Base-by-base conservation (phyloP, 1,140 invertebrate species). In the Homalodisca vitripennis region DNA sequence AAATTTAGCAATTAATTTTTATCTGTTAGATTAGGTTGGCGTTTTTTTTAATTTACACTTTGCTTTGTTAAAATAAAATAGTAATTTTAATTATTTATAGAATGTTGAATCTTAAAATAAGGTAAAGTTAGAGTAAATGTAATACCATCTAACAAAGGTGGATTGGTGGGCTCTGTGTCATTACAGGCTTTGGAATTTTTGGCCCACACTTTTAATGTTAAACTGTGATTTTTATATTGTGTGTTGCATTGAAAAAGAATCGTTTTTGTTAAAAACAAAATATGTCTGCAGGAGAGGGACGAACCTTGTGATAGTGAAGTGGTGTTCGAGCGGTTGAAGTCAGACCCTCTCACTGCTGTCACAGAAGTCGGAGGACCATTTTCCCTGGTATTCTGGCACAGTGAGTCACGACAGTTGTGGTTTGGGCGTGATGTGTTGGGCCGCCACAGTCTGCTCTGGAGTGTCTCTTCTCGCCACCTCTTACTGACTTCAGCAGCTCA, bases 391-490 rank as follows among this genome's bases (percentile, higher is more conserved):
- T 95, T 90, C 78, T 92, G 86, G 78, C 83, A 93, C 75, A 88
- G 84, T 77, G 70, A 71, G 41, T 77, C 31, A 26, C 46, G 47
- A 17, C 24, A 53, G 22, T 32, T 98, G 41, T 95, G 91, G 82
- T 95, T 97, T 82, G 89, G 88, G 6, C 83, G 95, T 78, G 95
- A 98, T 82, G 82, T 83, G 71, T 88, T 95, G 79, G 95, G 95
- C 27, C 84, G 94, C 73, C 87, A 92, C 71, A 93, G 92, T 80
- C 82, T 97, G 41, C 80, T 96, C 20, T 84, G 92, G 76, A 85
- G 80, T 73, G 70, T 79, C 10, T 66, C 74, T 60, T 66, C 73
- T 12, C 71, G 80, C 48, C 74, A 77, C 29, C 74, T 87, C 51
- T 75, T 86, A 31, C 75, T 89, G 31, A 84, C 84, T 71, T 89